Conservation (phyloP, 2,888 invertebrate species). For the Pheosia gnoma region DNA sequence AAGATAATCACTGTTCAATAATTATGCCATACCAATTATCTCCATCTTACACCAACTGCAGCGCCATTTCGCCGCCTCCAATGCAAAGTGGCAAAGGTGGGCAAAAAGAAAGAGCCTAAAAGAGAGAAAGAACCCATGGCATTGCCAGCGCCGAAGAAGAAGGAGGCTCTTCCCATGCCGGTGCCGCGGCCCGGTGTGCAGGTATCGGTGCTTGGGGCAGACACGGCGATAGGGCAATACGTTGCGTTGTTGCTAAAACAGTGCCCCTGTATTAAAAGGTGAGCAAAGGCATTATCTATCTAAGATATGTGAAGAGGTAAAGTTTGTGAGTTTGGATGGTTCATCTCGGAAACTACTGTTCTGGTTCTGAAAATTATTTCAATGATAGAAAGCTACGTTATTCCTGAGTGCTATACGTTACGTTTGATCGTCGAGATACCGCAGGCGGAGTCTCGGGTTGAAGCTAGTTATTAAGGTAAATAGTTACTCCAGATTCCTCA, state of each 20-base stretch:
- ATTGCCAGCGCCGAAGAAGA: conserved; percentile 50
- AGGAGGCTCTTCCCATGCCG: conserved; percentile 47
- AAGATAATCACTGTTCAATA: too few species aligned
- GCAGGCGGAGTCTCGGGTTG: too few species aligned
- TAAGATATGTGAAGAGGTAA: too few species aligned
- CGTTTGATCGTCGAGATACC: too few species aligned
- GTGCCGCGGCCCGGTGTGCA: conserved; percentile 64
- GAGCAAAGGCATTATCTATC: conserved; percentile 35
- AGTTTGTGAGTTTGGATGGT: too few species aligned
- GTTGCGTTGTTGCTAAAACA: conserved; percentile 81
- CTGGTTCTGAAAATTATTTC: too few species aligned
- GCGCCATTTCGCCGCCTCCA: conserved; percentile 70
- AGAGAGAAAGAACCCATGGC: conserved; percentile 39
- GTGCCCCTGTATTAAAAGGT: conserved; percentile 77
- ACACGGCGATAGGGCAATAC: conserved; percentile 77
- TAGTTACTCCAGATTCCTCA: too few species aligned
- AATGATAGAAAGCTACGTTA: too few species aligned
- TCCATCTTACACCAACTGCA: conserved; percentile 24
- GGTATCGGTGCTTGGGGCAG: conserved; percentile 80
- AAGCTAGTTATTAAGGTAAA: too few species aligned
- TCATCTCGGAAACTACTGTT: too few species aligned
- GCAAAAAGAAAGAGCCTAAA: conserved; percentile 34
- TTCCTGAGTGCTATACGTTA: too few species aligned
- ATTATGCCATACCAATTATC: background rate
- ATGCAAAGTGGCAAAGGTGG: conserved; percentile 37